Percentiles rank a stretch among this genome's conserved stretches.
Conservation (phyloP, 2,888 invertebrate genomes). For the Microctonus aethiopoides region DNA sequence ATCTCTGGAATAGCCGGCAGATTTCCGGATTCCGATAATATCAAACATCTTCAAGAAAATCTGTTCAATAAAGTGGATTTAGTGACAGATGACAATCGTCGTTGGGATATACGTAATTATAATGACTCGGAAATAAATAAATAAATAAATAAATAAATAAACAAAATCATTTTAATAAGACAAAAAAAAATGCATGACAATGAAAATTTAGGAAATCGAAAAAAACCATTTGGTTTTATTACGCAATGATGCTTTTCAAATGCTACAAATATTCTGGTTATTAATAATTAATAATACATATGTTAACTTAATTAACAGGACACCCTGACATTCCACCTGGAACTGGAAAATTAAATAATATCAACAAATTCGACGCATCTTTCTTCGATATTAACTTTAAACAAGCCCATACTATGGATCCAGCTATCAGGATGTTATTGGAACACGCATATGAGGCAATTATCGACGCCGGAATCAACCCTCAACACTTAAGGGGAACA, state of each 20-base stretch:
- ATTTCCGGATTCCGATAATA: constrained; percentile 82
- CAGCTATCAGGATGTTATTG: constrained; percentile 72
- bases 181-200: too few species aligned
- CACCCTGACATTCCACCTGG: constrained; percentile 80
- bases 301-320: constrained; percentile 49
- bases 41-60: constrained; percentile 77
- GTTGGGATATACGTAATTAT: constrained; percentile 64
- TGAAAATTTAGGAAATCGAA: too few species aligned
- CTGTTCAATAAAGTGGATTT: constrained; percentile 82
- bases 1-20: constrained; percentile 78
- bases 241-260: too few species aligned
- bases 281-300: background rate
- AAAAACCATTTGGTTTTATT: too few species aligned
- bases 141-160: too few species aligned
- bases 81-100: constrained; percentile 67
- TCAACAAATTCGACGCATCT: constrained; percentile 75
- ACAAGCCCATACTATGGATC: constrained; percentile 72
- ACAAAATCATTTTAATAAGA: too few species aligned
- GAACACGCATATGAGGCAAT: constrained; percentile 74
- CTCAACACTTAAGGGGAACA: constrained; percentile 73
- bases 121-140: too few species aligned
- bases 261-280: background rate
- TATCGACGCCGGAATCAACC: constrained; percentile 71
- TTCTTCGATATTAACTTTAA: constrained; percentile 71
- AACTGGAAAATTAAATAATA: constrained; percentile 77